phyloP scores from a whole-genome alignment of 2,888 invertebrate genomes.

The Melinopterus prodromus region DNA sequence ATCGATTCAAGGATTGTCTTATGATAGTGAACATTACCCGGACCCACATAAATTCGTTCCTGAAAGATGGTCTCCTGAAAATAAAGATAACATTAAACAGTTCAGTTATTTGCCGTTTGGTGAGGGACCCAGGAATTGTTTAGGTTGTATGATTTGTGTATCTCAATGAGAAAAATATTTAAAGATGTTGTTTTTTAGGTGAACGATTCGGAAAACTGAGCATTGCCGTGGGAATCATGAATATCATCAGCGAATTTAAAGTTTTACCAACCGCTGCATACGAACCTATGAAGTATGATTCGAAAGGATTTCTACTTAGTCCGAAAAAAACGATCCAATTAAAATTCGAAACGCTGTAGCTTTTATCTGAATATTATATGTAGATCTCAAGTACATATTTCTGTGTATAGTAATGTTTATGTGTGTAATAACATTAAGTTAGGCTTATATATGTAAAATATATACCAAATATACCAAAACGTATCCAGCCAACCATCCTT shows the following conservation, averaged over 20 bases:
- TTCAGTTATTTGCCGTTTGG: constrained; percentile 17
- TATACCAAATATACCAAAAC: no score
- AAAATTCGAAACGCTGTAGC: constrained; percentile 15
- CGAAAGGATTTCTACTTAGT: constrained; percentile 9
- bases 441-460: no score
- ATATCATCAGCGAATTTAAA: constrained; percentile 5
- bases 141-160: not conserved
- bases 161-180: no score
- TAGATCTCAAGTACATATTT: not conserved
- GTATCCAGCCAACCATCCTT: no score
- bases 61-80: constrained; percentile 5
- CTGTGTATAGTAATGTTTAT: no score
- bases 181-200: not conserved
- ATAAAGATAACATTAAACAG: not conserved
- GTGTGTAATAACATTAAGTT: no score
- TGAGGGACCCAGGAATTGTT: constrained; percentile 17
- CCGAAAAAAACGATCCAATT: not conserved
- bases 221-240: constrained; percentile 5
- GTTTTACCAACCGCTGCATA: not conserved
- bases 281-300: constrained; percentile 9
- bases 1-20: constrained; percentile 11
- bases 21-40: constrained; percentile 6
- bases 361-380: not conserved
- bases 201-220: constrained; percentile 13
- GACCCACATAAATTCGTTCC: constrained; percentile 24